A percentile compares a stretch with the other conserved stretches of the same genome.
phyloP scores from a whole-genome alignment of 2,888 invertebrate genomes.

The Harpalus rufipes region DNA sequence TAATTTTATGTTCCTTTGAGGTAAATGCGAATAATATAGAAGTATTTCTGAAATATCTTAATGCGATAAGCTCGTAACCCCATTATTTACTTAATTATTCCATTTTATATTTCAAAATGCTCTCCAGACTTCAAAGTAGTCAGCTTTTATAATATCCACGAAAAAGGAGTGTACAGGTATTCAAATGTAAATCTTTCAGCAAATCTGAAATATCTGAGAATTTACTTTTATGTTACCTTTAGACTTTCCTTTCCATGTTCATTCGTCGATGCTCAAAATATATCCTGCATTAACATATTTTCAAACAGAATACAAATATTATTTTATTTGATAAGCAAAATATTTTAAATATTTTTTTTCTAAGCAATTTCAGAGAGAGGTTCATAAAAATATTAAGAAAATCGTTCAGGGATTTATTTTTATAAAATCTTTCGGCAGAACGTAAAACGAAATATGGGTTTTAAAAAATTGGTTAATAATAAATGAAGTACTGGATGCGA shows the following conservation, averaged over 20 bases:
- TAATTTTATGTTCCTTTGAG: background rate
- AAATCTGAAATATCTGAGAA: slow-evolving; percentile 43
- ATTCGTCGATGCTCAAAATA: slow-evolving; percentile 50
- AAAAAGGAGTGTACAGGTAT: slow-evolving; percentile 35
- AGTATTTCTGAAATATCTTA: background rate
- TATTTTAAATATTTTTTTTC: background rate
- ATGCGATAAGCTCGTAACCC: slow-evolving; percentile 18
- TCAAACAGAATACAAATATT: slow-evolving; percentile 47
- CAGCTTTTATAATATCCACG: slow-evolving; percentile 11
- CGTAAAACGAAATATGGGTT: background rate
- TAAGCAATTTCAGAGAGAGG: background rate
- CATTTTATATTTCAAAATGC: slow-evolving; percentile 36
- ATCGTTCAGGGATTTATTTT: background rate
- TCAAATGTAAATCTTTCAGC: slow-evolving; percentile 44
- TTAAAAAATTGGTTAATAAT: slow-evolving; percentile 56
- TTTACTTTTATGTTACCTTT: slow-evolving; percentile 28
- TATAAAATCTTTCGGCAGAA: slow-evolving; percentile 16
- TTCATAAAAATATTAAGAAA: background rate
- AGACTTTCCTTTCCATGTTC: slow-evolving; percentile 28
- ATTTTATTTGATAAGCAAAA: slow-evolving; percentile 15
- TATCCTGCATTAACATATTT: slow-evolving; percentile 50
- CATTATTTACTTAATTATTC: slow-evolving; percentile 28
- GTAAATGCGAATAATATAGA: background rate
- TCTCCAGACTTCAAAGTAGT: slow-evolving; percentile 16
- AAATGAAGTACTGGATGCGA: slow-evolving; percentile 42